Percentiles rank a stretch among this genome's conserved stretches.
Evolutionary conservation across 2,888 invertebrate species (phyloP).

Genomic region (Parnassius orleans): DNA sequence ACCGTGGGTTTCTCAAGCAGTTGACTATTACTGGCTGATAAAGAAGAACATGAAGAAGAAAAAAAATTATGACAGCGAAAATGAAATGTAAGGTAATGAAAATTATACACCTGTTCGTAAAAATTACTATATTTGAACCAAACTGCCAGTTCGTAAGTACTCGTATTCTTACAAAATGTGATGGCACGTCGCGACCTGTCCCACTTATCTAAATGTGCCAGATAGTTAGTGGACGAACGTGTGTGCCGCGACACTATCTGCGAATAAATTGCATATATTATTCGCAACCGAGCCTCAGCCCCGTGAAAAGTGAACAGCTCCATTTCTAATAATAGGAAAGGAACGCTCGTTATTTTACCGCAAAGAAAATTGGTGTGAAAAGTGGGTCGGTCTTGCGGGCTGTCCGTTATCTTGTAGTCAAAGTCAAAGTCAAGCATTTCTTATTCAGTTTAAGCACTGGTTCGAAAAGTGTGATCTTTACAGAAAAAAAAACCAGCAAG

Average conservation of each 20-base stretch:
- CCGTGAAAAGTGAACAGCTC: constrained; percentile 32
- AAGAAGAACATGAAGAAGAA: too few species aligned
- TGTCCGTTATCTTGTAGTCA: too few species aligned
- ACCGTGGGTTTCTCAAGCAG: too few species aligned
- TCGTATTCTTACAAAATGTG: constrained; percentile 16
- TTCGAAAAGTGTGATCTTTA: too few species aligned
- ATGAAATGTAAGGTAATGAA: too few species aligned
- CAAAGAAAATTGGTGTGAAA: background rate
- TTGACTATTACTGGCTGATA: too few species aligned
- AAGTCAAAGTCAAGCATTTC: too few species aligned
- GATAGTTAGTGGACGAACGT: constrained; percentile 34
- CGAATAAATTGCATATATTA: constrained; percentile 38
- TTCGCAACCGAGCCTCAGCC: constrained; percentile 32
- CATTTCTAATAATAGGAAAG: constrained; percentile 11
- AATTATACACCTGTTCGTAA: background rate
- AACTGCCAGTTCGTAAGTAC: background rate
- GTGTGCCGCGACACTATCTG: constrained; percentile 34
- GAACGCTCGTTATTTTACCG: background rate
- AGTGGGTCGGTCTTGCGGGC: too few species aligned
- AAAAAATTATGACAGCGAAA: too few species aligned
- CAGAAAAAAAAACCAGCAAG: background rate
- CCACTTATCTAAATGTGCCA: constrained; percentile 28
- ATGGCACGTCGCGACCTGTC: constrained; percentile 9
- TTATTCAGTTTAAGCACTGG: too few species aligned
- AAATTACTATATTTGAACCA: background rate